These are phyloP conservation scores for Sycophaga agraensis DNA, from an alignment of 1,140 invertebrate species.

Conservation along the genomic window DNA sequence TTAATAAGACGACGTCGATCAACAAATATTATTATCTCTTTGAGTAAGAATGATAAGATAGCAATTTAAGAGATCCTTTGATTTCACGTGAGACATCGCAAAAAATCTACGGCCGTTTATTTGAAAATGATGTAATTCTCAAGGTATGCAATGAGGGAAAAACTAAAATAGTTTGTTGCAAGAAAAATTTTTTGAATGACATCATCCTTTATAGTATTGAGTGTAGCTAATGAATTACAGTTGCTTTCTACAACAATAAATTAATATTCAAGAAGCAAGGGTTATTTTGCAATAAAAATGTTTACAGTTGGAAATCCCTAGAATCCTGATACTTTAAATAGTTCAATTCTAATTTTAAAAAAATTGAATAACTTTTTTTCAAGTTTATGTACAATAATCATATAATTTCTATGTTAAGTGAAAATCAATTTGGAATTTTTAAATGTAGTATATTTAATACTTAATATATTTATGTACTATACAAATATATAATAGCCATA, in stretches of 20 bases:
- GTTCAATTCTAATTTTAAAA: too few relatives aligned
- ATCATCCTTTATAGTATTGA: background rate
- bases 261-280: background rate
- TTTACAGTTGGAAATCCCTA: background rate
- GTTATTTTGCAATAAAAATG: background rate
- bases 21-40: conserved; percentile 12
- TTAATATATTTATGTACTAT: too few relatives aligned
- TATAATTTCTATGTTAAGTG: too few relatives aligned
- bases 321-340: too few relatives aligned
- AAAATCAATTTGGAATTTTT: too few relatives aligned
- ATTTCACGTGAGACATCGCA: background rate
- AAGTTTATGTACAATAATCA: too few relatives aligned
- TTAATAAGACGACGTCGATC: background rate
- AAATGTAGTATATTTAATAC: too few relatives aligned
- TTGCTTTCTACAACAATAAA: background rate
- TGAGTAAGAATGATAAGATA: conserved; percentile 14
- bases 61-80: conserved; percentile 3
- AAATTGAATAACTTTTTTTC: too few relatives aligned
- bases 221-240: background rate
- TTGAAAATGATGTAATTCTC: conserved; percentile 8
- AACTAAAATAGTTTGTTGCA: background rate
- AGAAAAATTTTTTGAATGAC: background rate
- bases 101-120: conserved; percentile 1
- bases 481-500: too few relatives aligned
- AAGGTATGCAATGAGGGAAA: conserved; percentile 15